phyloP scores from a whole-genome alignment of 2,888 invertebrate species.

The Drosophila robusta region DNA sequence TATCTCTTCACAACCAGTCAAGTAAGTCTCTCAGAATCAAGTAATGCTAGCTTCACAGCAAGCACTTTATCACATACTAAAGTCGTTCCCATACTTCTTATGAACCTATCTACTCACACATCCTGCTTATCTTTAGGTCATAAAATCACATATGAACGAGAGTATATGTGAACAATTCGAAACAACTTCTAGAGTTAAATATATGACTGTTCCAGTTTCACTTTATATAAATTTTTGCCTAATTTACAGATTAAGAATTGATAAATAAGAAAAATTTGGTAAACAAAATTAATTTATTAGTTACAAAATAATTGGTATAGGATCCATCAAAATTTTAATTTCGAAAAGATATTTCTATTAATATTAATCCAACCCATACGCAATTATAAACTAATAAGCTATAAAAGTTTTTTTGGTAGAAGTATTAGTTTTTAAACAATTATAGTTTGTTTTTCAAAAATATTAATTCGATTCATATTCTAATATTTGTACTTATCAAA shows the following conservation, averaged over 20 bases:
- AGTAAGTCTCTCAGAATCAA: constrained; percentile 24
- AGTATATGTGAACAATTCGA: constrained; percentile 1
- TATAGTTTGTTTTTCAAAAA: too few species aligned
- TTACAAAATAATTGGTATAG: neutral
- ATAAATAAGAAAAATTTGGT: neutral
- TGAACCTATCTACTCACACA: neutral
- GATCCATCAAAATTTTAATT: neutral
- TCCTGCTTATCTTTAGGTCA: constrained; percentile 8
- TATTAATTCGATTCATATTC: too few species aligned
- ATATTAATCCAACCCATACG: too few species aligned
- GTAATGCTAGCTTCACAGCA: neutral
- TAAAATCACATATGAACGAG: constrained; percentile 8
- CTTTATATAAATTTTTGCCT: too few species aligned
- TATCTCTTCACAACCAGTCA: constrained; percentile 28
- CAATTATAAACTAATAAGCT: too few species aligned
- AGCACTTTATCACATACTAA: neutral
- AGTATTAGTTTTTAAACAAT: too few species aligned
- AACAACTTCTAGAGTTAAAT: neutral
- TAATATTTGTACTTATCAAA: too few species aligned
- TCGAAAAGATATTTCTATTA: neutral
- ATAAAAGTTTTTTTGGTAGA: too few species aligned
- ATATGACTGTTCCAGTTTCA: too few species aligned
- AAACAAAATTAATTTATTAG: neutral
- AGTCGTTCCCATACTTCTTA: neutral
- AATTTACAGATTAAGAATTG: too few species aligned